Base-by-base conservation (phyloP, 2,113 vertebrate species). In the Amazona vittata region DNA sequence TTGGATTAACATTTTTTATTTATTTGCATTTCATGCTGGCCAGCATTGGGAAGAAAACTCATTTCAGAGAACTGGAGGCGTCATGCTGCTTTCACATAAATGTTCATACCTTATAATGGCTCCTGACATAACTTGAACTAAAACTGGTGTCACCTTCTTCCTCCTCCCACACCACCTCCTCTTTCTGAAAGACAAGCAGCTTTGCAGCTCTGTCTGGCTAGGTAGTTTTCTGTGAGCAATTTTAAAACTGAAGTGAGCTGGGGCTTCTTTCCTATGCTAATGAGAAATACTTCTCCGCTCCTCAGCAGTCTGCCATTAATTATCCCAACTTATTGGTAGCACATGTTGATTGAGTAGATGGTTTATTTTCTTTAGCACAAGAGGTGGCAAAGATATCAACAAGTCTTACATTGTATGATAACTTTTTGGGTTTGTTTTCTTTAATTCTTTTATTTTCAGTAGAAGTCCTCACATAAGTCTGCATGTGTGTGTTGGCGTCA, bases 341-440 rank as follows among this genome's bases (percentile, higher is more conserved):
- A 98, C 94, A 97, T 99, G 98, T 97, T 83, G 95, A 90, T 71
- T 3, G 65, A 97, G 92, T 86, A 92, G 85, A 95, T 88, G 87
- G 88, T 97, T 97, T 98, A 95, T 98, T 98, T 98, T 94, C 96
- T 96, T 95, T 97, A 97, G 97, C 97, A 90, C 95, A 96, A 98
- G 98, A 98, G 98, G 98, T 98, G 97, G 96, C 90, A 95, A 98
- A 98, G 98, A 98, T 98, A 98, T 98, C 98, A 98, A 96, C 91
- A 97, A 97, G 96, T 97, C 97, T 96, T 98, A 94, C 70, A 91
- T 97, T 47, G 87, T 96, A 96, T 96, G 98, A 96, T 95, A 92
- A 96, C 94, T 97, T 92, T 93, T 93, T 83, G 86, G 59, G 65
- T 76, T 94, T 90, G 62, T 89, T 96, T 87, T 92, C 85, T 90